phyloP scores from a whole-genome alignment of 2,113 vertebrate species.

The Riparia riparia region DNA sequence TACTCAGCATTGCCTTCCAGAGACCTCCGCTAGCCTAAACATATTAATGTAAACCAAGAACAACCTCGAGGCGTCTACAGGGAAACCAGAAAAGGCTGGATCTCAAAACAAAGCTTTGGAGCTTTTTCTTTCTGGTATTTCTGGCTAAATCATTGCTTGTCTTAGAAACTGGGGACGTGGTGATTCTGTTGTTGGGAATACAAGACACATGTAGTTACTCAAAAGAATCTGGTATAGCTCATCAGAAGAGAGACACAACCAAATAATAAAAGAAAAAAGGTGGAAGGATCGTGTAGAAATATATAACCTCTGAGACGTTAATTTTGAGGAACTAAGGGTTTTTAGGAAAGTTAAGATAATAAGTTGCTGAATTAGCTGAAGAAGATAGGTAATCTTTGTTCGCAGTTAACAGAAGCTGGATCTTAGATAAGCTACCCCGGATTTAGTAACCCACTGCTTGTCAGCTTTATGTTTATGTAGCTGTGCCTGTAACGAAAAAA shows the following conservation, averaged over 20 bases:
- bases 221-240: not conserved
- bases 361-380: too few species aligned
- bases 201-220: not conserved
- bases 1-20: not conserved
- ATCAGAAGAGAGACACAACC: not conserved
- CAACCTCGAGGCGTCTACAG: not conserved
- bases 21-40: not conserved
- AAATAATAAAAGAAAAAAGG: not conserved
- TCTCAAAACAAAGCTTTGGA: not conserved
- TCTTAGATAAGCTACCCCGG: too few species aligned
- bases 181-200: not conserved
- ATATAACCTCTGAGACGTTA: too few species aligned
- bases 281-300: not conserved
- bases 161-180: accelerated
- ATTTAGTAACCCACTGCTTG: too few species aligned
- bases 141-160: not conserved
- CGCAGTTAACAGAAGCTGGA: too few species aligned
- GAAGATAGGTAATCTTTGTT: too few species aligned
- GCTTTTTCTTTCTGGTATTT: not conserved
- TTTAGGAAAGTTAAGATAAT: too few species aligned
- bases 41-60: not conserved
- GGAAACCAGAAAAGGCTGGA: not conserved
- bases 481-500: too few species aligned
- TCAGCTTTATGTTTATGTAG: too few species aligned
- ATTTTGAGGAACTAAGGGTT: too few species aligned